Conservation (phyloP, 2,797 vertebrate species). For the Pteropus rufus region DNA sequence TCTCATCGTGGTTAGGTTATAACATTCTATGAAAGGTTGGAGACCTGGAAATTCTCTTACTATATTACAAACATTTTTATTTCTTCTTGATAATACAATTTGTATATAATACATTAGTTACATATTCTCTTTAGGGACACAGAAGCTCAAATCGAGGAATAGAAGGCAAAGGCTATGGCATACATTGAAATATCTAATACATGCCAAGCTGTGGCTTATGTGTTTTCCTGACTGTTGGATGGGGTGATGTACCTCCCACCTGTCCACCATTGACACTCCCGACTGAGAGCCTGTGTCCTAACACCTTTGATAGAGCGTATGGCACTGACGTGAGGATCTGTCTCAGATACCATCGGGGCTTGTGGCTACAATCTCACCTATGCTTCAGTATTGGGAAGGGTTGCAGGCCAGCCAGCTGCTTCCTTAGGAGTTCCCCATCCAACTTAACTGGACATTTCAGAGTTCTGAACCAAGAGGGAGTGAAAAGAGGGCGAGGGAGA, state of each 20-base stretch:
- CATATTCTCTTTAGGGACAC: neutral
- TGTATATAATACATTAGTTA: neutral
- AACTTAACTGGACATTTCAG: neutral
- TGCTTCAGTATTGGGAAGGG: neutral
- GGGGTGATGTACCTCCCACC: neutral
- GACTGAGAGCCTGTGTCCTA: neutral
- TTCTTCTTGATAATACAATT: constrained; percentile 38
- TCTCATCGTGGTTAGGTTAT: constrained; percentile 48
- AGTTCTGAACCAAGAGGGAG: neutral
- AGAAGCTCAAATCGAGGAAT: neutral
- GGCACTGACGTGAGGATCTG: neutral
- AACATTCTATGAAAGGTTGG: neutral
- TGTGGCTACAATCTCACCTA: neutral
- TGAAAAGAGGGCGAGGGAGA: neutral
- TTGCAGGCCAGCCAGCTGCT: neutral
- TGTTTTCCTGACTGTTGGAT: neutral
- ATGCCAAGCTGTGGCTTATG: neutral
- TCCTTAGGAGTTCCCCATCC: neutral
- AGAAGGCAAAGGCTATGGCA: neutral
- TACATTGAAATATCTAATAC: neutral
- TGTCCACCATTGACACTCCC: neutral
- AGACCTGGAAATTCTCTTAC: neutral
- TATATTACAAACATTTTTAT: neutral
- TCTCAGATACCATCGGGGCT: neutral
- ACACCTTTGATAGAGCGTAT: neutral